Evolutionary conservation across 2,113 vertebrate genomes (phyloP).

Genomic region (Petromus typicus): DNA sequence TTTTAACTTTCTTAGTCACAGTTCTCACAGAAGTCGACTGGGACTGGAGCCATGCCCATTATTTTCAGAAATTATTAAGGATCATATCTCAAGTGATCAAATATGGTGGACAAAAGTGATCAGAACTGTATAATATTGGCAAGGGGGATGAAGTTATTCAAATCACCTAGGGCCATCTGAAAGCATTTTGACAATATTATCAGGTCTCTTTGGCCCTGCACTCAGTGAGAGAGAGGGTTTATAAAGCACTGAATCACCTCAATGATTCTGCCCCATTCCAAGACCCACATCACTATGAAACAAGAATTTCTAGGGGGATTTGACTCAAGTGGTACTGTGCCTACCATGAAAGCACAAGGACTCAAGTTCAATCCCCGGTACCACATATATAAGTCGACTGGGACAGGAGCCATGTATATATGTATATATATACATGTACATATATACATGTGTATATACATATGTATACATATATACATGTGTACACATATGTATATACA

Average conservation of each 20-base stretch:
- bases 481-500: too few species aligned
- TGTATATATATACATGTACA: too few species aligned
- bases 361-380: too few species aligned
- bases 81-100: neutral
- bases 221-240: constrained; percentile 6
- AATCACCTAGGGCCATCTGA: neutral
- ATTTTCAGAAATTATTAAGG: constrained; percentile 16
- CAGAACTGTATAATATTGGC: neutral
- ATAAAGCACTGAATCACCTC: neutral
- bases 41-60: neutral
- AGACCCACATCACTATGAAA: neutral
- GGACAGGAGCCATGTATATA: too few species aligned
- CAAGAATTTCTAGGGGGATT: neutral
- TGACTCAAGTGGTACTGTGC: too few species aligned
- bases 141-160: constrained; percentile 39
- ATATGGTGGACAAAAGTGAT: neutral
- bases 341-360: too few species aligned
- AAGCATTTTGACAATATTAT: neutral
- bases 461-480: too few species aligned
- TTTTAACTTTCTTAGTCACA: neutral
- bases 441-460: too few species aligned
- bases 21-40: neutral
- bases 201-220: neutral
- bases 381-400: too few species aligned
- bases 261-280: neutral